Conservation (phyloP, 53 echinoderm and acorn worm species). For the Luidia sarsii region DNA sequence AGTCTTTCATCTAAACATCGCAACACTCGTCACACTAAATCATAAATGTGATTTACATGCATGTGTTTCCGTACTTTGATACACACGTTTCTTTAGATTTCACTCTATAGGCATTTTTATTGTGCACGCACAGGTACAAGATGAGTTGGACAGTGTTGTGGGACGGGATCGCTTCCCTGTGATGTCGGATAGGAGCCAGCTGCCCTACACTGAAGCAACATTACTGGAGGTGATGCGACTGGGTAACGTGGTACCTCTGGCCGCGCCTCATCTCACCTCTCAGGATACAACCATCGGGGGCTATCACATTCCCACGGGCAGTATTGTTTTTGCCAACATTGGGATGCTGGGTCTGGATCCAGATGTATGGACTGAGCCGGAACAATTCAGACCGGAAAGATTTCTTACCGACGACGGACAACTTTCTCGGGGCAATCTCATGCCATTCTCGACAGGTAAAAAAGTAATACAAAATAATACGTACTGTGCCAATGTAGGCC, state of each 20-base stretch:
- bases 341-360: background rate
- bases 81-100: too few species aligned
- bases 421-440: background rate
- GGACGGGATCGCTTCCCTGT: background rate
- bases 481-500: background rate
- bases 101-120: too few species aligned
- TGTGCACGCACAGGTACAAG: too few species aligned
- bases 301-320: background rate
- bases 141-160: background rate
- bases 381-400: background rate
- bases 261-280: background rate
- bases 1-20: too few species aligned
- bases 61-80: too few species aligned
- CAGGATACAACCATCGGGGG: background rate
- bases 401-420: background rate
- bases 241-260: background rate
- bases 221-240: background rate
- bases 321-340: background rate
- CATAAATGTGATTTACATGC: too few species aligned
- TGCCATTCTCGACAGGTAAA: slow-evolving; percentile 5
- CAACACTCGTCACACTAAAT: too few species aligned
- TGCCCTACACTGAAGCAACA: background rate
- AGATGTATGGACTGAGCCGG: background rate
- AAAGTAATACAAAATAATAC: too few species aligned
- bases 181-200: background rate